These are phyloP conservation scores for Agrochola lota DNA, from an alignment of 2,888 invertebrate genomes.

Conservation along the genomic window DNA sequence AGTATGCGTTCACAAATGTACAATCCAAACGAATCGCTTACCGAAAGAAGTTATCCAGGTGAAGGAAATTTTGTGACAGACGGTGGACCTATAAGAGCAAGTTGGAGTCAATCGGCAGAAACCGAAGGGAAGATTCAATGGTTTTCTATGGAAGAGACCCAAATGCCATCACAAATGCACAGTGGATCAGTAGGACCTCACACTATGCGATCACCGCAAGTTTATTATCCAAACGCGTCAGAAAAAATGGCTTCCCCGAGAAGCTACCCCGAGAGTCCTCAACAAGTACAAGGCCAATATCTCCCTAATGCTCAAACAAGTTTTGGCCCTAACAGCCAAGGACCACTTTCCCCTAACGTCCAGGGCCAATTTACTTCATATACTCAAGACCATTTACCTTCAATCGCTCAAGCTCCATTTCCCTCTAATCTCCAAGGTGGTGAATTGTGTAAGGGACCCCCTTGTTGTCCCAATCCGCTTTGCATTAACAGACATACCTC, in stretches of 20 bases:
- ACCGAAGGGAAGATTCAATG: constrained; percentile 30
- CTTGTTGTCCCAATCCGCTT: constrained; percentile 32
- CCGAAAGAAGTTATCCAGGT: background rate
- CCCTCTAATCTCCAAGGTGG: background rate
- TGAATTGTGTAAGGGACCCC: background rate
- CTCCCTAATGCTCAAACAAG: background rate
- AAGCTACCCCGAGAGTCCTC: background rate
- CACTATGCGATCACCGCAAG: background rate
- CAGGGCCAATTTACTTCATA: background rate
- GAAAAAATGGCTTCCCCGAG: background rate
- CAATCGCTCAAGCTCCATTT: background rate
- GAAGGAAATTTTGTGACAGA: constrained; percentile 36
- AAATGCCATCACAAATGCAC: constrained; percentile 26
- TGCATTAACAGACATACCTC: constrained; percentile 2
- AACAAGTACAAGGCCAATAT: constrained; percentile 9
- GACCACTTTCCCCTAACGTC: background rate
- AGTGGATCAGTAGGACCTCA: constrained; percentile 1
- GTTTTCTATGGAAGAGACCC: constrained; percentile 48
- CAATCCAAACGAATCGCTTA: constrained; percentile 8
- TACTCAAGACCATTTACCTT: background rate
- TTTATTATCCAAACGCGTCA: background rate
- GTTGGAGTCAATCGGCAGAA: constrained; percentile 13
- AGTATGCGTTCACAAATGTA: background rate
- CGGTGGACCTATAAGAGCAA: background rate
- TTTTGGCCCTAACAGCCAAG: background rate